These are phyloP conservation scores for Myotis myotis DNA, from an alignment of 2,797 vertebrate species.

Conservation along the genomic window DNA sequence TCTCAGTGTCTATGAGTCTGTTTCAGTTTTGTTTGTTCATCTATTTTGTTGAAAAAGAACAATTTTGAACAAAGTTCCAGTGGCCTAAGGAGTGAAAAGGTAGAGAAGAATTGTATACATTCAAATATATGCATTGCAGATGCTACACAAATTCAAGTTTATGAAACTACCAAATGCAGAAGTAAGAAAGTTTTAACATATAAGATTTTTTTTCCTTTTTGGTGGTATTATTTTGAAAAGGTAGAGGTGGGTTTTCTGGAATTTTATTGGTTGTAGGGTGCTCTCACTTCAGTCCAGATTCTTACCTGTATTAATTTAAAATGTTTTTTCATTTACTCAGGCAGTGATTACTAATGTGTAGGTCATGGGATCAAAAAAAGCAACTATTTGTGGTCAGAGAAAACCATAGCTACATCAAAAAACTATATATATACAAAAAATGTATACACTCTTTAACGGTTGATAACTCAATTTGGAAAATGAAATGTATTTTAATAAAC, in stretches of 20 bases:
- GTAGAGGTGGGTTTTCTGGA: slow-evolving; percentile 15
- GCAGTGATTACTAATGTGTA: neutral
- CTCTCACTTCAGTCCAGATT: neutral
- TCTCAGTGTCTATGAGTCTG: neutral
- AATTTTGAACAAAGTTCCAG: slow-evolving; percentile 14
- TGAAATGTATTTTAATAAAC: too few relatives aligned
- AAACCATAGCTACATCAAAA: neutral
- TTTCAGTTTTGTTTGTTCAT: neutral
- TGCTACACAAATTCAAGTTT: neutral
- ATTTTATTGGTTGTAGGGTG: neutral
- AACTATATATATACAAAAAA: neutral
- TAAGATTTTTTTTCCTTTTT: neutral
- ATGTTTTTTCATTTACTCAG: neutral
- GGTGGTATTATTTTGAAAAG: neutral
- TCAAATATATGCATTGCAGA: neutral
- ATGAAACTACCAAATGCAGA: neutral
- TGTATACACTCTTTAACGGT: too few relatives aligned
- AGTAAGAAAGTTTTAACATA: slow-evolving; percentile 16
- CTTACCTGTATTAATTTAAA: slow-evolving; percentile 18
- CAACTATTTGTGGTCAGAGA: neutral
- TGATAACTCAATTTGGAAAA: too few relatives aligned
- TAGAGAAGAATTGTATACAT: neutral
- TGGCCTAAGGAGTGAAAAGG: neutral
- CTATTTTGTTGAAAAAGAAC: neutral
- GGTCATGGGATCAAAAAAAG: neutral